Evolutionary conservation across 2,888 invertebrate genomes (phyloP).

Genomic region (Epinotia demarniana): DNA sequence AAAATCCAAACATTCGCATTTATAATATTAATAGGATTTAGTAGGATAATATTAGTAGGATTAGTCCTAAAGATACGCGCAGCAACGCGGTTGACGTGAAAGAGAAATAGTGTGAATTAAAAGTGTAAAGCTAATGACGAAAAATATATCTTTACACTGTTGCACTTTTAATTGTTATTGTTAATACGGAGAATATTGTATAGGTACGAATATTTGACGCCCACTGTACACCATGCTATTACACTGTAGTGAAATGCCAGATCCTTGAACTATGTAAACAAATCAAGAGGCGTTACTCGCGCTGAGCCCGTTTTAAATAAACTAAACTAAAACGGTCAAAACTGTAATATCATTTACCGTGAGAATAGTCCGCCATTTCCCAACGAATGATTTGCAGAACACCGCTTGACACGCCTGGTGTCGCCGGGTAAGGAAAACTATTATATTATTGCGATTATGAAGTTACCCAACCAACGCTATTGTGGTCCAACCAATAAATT

Average conservation of each 20-base stretch:
- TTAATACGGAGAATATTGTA: too few relatives aligned
- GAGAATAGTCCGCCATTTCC: conserved; percentile 46
- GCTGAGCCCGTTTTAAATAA: conserved; percentile 33
- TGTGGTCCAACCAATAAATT: conserved; percentile 40
- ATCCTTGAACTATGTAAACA: conserved; percentile 43
- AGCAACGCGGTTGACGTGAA: too few relatives aligned
- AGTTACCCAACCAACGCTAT: conserved; percentile 40
- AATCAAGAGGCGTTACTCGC: conserved; percentile 36
- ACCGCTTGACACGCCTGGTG: conserved; percentile 43
- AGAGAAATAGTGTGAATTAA: too few relatives aligned
- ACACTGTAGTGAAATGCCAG: conserved; percentile 27
- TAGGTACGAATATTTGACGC: too few relatives aligned
- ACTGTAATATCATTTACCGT: conserved; percentile 38
- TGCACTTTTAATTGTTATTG: too few relatives aligned
- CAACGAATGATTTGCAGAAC: conserved; percentile 41
- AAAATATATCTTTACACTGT: too few relatives aligned
- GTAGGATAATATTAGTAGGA: too few relatives aligned
- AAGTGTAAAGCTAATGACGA: too few relatives aligned
- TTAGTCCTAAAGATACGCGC: too few relatives aligned
- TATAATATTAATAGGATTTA: too few relatives aligned
- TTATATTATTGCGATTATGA: conserved; percentile 46
- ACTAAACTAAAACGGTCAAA: conserved; percentile 36
- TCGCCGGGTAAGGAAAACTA: conserved; percentile 47
- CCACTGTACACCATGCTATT: not conserved
- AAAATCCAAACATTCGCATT: too few relatives aligned